These are phyloP conservation scores for Amblyteles armatorius DNA, from an alignment of 2,888 invertebrate species.

Conservation along the genomic window DNA sequence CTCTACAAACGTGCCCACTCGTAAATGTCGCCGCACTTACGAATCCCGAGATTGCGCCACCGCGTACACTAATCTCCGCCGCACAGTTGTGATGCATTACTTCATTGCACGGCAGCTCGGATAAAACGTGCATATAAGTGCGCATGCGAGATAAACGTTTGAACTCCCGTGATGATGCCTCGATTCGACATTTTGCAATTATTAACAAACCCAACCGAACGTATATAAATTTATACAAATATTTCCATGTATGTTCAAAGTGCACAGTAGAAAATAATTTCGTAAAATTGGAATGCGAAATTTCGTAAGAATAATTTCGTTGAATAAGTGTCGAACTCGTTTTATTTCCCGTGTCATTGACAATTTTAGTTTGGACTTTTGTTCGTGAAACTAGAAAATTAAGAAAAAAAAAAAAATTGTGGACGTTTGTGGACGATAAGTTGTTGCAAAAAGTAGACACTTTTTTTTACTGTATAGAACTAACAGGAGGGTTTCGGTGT, in stretches of 20 bases:
- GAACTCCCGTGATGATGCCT: background rate
- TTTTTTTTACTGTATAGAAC: background rate
- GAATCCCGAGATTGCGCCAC: constrained; percentile 64
- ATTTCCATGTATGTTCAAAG: no score
- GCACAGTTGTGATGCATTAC: constrained; percentile 55
- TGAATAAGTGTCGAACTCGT: no score
- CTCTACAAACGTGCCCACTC: constrained; percentile 59
- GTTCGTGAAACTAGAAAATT: no score
- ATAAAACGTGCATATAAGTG: background rate
- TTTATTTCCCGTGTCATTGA: no score
- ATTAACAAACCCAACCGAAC: background rate
- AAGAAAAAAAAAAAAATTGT: no score
- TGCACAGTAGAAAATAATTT: no score
- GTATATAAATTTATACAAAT: background rate
- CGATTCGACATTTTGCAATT: constrained; percentile 27
- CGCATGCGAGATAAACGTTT: background rate
- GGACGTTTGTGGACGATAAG: no score
- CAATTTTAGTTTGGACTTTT: no score
- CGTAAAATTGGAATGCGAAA: no score
- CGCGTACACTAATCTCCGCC: constrained; percentile 46
- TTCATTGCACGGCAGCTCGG: constrained; percentile 31
- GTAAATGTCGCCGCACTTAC: constrained; percentile 67
- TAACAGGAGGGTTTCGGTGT: no score
- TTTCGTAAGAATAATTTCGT: no score
- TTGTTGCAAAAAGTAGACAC: no score